These are phyloP conservation scores for Ornithoptera alexandrae DNA, from an alignment of 2,888 invertebrate genomes.

Conservation along the genomic window DNA sequence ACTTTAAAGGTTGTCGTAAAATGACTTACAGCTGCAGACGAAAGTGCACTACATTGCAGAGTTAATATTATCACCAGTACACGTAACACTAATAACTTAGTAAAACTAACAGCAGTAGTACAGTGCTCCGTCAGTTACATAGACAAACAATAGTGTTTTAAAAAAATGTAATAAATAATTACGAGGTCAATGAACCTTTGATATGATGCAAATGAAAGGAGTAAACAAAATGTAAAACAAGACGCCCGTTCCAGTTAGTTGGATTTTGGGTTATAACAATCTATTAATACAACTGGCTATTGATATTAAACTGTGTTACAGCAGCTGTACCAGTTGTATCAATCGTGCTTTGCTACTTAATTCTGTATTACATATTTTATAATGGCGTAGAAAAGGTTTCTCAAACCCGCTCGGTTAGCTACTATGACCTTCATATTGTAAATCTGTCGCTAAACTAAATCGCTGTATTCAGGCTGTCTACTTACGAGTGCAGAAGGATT, in stretches of 20 bases:
- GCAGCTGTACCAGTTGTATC: too few species aligned
- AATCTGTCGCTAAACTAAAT: too few species aligned
- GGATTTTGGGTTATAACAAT: conserved; percentile 13
- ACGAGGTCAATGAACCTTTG: conserved; percentile 5
- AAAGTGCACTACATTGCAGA: too few species aligned
- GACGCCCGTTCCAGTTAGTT: conserved; percentile 7
- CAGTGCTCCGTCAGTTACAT: not conserved
- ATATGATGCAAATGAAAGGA: conserved; percentile 15
- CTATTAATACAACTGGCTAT: conserved; percentile 8
- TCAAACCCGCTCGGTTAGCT: too few species aligned
- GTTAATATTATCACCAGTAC: too few species aligned
- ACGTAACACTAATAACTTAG: too few species aligned
- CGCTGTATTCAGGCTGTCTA: too few species aligned
- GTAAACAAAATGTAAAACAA: conserved; percentile 2
- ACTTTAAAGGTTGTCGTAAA: too few species aligned
- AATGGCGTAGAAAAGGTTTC: too few species aligned
- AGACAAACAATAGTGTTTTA: not conserved
- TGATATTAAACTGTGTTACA: not conserved
- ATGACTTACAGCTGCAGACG: too few species aligned
- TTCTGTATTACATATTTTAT: not conserved
- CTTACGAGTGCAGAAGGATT: too few species aligned
- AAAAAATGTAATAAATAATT: not conserved
- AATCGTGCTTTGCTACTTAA: not conserved
- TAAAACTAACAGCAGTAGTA: not conserved
- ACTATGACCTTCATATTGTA: too few species aligned